Conservation (phyloP, 2,797 vertebrate species). For the Streptopelia turtur region DNA sequence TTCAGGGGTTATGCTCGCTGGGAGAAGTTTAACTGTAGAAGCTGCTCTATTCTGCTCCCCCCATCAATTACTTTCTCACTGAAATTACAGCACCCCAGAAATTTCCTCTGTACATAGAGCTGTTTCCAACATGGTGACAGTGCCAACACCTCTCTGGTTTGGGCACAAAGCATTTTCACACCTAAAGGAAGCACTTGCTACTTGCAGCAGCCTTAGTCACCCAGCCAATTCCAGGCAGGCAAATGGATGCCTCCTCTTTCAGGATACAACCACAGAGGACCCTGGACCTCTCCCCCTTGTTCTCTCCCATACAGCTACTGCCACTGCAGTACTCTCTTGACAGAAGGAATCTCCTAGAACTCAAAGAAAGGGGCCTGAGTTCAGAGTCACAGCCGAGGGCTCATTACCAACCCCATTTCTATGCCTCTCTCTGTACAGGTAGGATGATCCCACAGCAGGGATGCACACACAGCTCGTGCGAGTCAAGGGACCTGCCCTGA, state of each 20-base stretch:
- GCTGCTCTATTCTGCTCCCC: not conserved
- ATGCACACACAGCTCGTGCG: rapidly evolving
- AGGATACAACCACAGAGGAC: not conserved
- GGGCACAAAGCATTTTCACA: not conserved
- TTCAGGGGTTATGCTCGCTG: not conserved
- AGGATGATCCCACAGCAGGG: not conserved
- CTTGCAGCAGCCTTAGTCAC: not conserved
- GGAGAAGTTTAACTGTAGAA: conserved; percentile 12
- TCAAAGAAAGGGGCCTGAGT: not conserved
- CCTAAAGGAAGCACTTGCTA: not conserved
- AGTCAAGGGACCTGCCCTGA: not conserved
- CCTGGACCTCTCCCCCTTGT: not conserved
- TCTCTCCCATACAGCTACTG: not conserved
- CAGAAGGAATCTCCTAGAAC: not conserved
- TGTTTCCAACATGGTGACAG: not conserved
- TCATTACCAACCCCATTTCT: not conserved
- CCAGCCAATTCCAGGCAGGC: not conserved
- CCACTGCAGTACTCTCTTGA: not conserved
- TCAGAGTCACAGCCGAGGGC: not conserved
- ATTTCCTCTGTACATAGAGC: not conserved
- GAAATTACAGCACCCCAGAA: not conserved
- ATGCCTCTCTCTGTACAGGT: not conserved
- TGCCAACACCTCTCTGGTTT: not conserved
- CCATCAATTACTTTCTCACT: not conserved
- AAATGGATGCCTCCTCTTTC: not conserved